phyloP scores from a whole-genome alignment of 2,888 invertebrate genomes.

The Drosophila formosana region DNA sequence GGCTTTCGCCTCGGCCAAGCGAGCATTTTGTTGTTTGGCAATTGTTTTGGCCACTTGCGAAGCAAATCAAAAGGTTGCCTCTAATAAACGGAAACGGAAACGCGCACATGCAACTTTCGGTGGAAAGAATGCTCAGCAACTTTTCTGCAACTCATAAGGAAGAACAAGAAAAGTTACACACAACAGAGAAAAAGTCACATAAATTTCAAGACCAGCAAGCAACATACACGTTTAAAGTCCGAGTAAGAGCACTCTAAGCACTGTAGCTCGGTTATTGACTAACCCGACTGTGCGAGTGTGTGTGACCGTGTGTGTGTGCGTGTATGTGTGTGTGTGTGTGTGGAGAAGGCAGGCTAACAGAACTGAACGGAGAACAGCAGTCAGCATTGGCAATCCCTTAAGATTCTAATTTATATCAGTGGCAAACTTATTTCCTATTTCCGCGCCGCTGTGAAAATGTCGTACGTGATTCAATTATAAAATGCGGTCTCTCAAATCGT shows the following conservation, averaged over 20 bases:
- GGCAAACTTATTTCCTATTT: slow-evolving; percentile 78
- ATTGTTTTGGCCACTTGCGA: slow-evolving; percentile 70
- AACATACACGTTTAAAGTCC: slow-evolving; percentile 50
- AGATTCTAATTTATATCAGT: slow-evolving; percentile 81
- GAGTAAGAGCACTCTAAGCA: slow-evolving; percentile 36
- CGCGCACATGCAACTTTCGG: slow-evolving; percentile 68
- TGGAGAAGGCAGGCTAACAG: slow-evolving; percentile 23
- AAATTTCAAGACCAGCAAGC: slow-evolving; percentile 51
- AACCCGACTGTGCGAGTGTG: slow-evolving; percentile 38
- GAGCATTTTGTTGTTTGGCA: slow-evolving; percentile 65
- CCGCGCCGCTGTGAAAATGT: slow-evolving; percentile 77
- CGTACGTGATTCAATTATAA: slow-evolving; percentile 85
- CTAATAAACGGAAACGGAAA: slow-evolving; percentile 73
- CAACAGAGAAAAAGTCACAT: slow-evolving; percentile 47
- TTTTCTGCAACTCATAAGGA: slow-evolving; percentile 42
- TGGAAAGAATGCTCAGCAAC: slow-evolving; percentile 47
- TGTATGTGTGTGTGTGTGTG: background rate
- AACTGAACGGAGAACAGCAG: slow-evolving; percentile 9
- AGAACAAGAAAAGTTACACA: slow-evolving; percentile 14
- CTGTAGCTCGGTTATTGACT: slow-evolving; percentile 63
- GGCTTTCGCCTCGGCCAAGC: slow-evolving; percentile 14
- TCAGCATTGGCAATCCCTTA: slow-evolving; percentile 70
- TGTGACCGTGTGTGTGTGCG: background rate
- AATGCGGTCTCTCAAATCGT: slow-evolving; percentile 84
- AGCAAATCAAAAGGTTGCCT: slow-evolving; percentile 72